Evolutionary conservation across 2,888 invertebrate species (phyloP).

Genomic region (Aethes cnicana): DNA sequence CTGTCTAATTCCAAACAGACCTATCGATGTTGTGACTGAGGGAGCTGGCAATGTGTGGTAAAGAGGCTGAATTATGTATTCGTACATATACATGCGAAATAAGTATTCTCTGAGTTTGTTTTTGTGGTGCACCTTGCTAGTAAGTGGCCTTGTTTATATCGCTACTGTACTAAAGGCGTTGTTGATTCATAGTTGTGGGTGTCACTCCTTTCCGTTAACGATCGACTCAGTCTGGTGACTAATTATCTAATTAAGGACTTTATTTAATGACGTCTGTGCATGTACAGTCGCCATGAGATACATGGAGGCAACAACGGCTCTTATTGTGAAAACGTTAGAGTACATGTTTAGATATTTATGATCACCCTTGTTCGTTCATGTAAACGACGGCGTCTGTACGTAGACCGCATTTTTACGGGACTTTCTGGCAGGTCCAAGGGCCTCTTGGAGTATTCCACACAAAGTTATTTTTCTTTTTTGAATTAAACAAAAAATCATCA

Average conservation of each 20-base stretch:
- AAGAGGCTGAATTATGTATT: constrained; percentile 6
- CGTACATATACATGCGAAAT: background rate
- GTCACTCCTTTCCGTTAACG: background rate
- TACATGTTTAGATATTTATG: too few relatives aligned
- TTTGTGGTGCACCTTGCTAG: background rate
- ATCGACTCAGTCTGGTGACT: background rate
- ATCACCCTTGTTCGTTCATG: too few relatives aligned
- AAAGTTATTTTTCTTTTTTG: too few relatives aligned
- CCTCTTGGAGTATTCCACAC: too few relatives aligned
- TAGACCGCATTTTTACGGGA: too few relatives aligned
- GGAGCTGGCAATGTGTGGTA: background rate
- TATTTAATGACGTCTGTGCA: background rate
- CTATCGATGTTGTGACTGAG: background rate
- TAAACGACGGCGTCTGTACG: too few relatives aligned
- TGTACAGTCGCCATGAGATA: too few relatives aligned
- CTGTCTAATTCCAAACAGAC: too few relatives aligned
- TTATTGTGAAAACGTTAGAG: too few relatives aligned
- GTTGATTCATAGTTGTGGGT: background rate
- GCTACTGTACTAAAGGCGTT: background rate
- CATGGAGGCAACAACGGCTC: too few relatives aligned
- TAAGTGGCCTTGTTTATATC: background rate
- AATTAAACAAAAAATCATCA: too few relatives aligned
- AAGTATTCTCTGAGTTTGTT: constrained; percentile 8
- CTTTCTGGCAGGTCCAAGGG: too few relatives aligned
- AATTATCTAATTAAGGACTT: background rate